These are phyloP conservation scores for Agrotis segetum DNA, from an alignment of 2,888 invertebrate genomes.

Conservation along the genomic window DNA sequence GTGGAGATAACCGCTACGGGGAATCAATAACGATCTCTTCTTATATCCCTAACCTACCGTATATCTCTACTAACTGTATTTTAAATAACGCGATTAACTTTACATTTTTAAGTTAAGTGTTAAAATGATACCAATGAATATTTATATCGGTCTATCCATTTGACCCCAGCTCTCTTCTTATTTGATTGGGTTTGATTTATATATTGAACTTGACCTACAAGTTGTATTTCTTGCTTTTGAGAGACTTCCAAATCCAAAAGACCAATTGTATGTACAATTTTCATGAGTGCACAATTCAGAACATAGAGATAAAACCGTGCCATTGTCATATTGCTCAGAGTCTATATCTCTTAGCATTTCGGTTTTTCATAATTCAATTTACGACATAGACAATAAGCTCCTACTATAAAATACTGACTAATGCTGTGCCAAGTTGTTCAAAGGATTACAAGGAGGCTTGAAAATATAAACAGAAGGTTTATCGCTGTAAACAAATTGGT, in stretches of 20 bases:
- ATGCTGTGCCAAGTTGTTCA: conserved; percentile 45
- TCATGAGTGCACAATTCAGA: not conserved
- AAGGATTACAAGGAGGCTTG: conserved; percentile 55
- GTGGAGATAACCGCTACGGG: conserved; percentile 66
- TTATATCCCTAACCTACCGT: conserved; percentile 58
- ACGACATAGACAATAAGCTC: conserved; percentile 31
- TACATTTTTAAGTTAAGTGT: conserved; percentile 63
- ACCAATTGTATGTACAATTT: not conserved
- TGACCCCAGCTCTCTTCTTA: conserved; percentile 35
- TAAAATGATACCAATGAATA: conserved; percentile 65
- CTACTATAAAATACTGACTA: conserved; percentile 47
- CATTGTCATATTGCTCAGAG: conserved; percentile 6
- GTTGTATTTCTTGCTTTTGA: not conserved
- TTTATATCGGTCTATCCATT: conserved; percentile 52
- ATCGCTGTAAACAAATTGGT: conserved; percentile 79
- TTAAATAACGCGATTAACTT: conserved; percentile 64
- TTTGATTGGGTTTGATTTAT: conserved; percentile 18
- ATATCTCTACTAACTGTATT: conserved; percentile 58
- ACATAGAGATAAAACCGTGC: not conserved
- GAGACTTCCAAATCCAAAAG: not conserved
- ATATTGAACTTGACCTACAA: conserved; percentile 4
- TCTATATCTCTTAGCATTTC: conserved; percentile 12
- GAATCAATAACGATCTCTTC: conserved; percentile 69
- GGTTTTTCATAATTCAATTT: conserved; percentile 24
- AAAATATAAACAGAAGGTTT: conserved; percentile 68